Evolutionary conservation across 2,113 vertebrate species (phyloP).

Genomic region (Pelvicachromis taeniatus): DNA sequence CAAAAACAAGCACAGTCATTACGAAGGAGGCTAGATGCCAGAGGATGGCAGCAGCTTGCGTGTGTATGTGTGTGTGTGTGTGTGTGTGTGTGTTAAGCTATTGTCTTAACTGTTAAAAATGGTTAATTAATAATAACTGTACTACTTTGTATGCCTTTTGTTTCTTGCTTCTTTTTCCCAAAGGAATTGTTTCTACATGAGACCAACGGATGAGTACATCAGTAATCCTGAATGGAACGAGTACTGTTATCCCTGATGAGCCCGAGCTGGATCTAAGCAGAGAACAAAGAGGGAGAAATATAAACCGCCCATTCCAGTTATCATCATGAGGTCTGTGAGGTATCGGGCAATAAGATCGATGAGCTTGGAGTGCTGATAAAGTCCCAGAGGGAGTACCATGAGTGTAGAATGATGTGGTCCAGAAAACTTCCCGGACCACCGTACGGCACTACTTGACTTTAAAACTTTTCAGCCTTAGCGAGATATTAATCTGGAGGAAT

Average conservation of each 20-base stretch:
- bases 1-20: not conserved
- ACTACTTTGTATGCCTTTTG: not conserved
- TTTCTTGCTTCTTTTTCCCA: not conserved
- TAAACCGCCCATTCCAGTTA: not conserved
- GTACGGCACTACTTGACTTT: not conserved
- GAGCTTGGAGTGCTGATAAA: not conserved
- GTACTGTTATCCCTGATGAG: not conserved
- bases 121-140: not conserved
- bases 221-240: not conserved
- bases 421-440: not conserved
- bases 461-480: not conserved
- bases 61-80: not conserved
- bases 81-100: not conserved
- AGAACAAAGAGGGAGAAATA: not conserved
- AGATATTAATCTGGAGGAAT: not conserved
- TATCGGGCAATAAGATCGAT: not conserved
- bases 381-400: not conserved
- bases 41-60: not conserved
- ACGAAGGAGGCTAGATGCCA: not conserved
- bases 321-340: not conserved
- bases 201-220: not conserved
- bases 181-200: not conserved
- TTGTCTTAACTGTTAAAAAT: not conserved
- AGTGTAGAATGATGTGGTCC: not conserved
- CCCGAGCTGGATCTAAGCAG: not conserved